phyloP scores from a whole-genome alignment of 2,888 invertebrate genomes.

The Keiferia lycopersicella region DNA sequence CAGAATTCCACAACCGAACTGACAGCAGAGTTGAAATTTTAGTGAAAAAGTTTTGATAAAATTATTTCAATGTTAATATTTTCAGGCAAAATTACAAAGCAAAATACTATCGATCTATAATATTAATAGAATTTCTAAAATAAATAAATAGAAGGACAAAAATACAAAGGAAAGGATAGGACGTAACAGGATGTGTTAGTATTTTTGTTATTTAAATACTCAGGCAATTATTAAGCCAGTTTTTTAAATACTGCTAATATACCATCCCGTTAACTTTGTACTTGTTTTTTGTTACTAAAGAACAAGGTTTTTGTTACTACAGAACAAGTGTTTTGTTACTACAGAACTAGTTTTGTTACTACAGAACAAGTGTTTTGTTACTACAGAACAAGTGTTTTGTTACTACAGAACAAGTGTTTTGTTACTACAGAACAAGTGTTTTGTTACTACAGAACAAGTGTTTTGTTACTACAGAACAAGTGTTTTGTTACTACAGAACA shows the following conservation, averaged over 20 bases:
- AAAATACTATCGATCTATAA: constrained; percentile 45
- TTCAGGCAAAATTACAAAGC: constrained; percentile 75
- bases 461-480: constrained; percentile 37
- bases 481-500: constrained; percentile 38
- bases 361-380: too few species aligned
- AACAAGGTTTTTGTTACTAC: constrained; percentile 43
- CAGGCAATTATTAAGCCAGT: constrained; percentile 38
- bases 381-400: too few species aligned
- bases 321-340: constrained; percentile 43
- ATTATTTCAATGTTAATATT: constrained; percentile 53
- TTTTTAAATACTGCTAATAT: constrained; percentile 33
- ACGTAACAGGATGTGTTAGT: constrained; percentile 59
- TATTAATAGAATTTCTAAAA: constrained; percentile 62
- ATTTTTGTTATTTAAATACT: constrained; percentile 37
- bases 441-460: constrained; percentile 43
- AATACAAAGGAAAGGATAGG: constrained; percentile 69
- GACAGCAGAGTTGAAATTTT: constrained; percentile 42
- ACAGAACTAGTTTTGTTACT: constrained; percentile 19
- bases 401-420: constrained; percentile 42
- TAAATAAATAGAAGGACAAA: constrained; percentile 71
- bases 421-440: constrained; percentile 37
- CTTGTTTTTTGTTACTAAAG: constrained; percentile 44
- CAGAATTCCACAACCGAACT: constrained; percentile 62
- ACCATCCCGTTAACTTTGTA: constrained; percentile 35
- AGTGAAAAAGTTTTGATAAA: constrained; percentile 30